phyloP scores from a whole-genome alignment of 2,888 invertebrate genomes.

The Pachliopta kotzebuea region DNA sequence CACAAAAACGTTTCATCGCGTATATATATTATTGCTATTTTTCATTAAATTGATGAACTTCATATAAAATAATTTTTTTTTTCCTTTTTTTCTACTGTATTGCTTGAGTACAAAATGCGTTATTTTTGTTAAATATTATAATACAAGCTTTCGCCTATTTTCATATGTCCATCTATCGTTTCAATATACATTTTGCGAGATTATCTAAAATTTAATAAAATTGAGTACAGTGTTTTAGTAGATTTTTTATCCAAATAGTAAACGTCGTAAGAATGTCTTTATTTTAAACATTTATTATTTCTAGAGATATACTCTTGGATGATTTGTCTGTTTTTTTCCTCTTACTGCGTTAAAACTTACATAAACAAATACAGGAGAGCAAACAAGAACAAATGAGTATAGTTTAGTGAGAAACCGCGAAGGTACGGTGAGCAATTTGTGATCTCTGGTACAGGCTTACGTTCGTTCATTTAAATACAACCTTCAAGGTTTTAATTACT shows the following conservation, averaged over 20 bases:
- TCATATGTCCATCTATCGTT: not conserved
- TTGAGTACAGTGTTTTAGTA: not conserved
- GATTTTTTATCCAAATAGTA: no score
- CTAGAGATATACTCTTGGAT: not conserved
- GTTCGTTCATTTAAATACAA: slow-evolving; percentile 48
- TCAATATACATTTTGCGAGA: not conserved
- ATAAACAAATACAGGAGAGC: slow-evolving; percentile 50
- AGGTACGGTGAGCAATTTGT: slow-evolving; percentile 56
- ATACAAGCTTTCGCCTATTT: no score
- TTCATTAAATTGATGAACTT: not conserved
- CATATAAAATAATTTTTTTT: not conserved
- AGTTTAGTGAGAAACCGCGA: slow-evolving; percentile 58
- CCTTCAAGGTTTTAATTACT: slow-evolving; percentile 21
- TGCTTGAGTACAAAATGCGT: no score
- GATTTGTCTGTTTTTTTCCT: slow-evolving; percentile 8
- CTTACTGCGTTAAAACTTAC: slow-evolving; percentile 32
- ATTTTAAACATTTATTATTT: no score
- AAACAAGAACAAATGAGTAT: slow-evolving; percentile 62
- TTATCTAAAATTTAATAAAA: not conserved
- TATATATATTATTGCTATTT: not conserved
- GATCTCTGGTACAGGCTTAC: slow-evolving; percentile 46
- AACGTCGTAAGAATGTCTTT: no score
- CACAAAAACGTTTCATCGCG: not conserved
- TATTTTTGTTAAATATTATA: no score
- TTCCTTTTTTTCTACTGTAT: no score